Evolutionary conservation across 2,888 invertebrate genomes (phyloP), one percentile per base, ranked within the genome.

Genomic region (Plebejus argus): DNA sequence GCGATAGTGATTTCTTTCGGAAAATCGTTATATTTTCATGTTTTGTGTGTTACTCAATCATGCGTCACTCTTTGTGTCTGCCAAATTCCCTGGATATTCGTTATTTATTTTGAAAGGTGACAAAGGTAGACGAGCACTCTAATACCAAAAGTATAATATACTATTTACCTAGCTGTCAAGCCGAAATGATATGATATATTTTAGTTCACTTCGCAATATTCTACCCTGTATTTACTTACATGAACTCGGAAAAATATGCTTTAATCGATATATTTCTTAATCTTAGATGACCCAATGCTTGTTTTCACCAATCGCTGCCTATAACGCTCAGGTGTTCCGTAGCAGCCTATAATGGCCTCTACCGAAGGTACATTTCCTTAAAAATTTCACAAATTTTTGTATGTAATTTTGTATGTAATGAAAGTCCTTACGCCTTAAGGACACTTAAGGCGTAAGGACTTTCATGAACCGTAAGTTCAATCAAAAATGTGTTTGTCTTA

Each of bases 51-150:
- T 66, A 66, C 66, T 15, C 66, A 66, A 66, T 66, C 66, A 66
- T 66, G 66, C 28, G 66, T 66, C 66, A 66, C 66, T 1, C 66
- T 66, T 28, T 66, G 28, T 66, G 66, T 28, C 66, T 66, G 66
- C 66, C 66, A 66, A 66, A 28, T 66, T 66, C 66, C 66, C 66
- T 10, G 20, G 28, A 35, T 35, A 76, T 76, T 76, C 58, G 35
- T 61, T 10, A 70, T 76, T 23, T 23, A 70, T 49, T 76, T 66
- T 70, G 49, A 70, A 61, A 78, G 8, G 70, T 76, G 20, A 76
- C 76, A 58, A 33, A 58, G 53, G 76, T 28, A 66, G 66, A 61
- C 58, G 66, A 5, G 66, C 28, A 28, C 28, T 23, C 28, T 66
- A 66, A 66, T 66, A 28, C 66, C 66, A 66, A 66, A 28, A 66